Evolutionary conservation across 2,113 vertebrate species (phyloP).

Genomic region (Catharus minimus): DNA sequence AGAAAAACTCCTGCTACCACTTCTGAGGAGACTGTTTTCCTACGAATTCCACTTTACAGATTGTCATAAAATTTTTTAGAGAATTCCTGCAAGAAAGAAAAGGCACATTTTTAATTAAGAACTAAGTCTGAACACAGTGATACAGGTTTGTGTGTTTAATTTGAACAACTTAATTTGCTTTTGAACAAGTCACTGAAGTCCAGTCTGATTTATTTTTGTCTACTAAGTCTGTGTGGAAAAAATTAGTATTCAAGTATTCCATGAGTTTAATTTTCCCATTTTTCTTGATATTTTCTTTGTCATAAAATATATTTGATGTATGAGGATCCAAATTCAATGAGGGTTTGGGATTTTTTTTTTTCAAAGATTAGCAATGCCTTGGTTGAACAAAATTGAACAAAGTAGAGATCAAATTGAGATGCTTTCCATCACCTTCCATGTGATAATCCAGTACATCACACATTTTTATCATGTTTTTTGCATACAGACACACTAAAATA

Average conservation of each 20-base stretch:
- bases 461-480: slow-evolving; percentile 56
- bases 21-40: background rate
- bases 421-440: slow-evolving; percentile 53
- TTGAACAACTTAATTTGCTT: background rate
- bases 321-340: background rate
- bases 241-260: background rate
- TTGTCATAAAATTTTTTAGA: background rate
- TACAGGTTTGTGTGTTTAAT: background rate
- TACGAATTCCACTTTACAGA: background rate
- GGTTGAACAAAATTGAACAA: background rate
- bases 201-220: background rate
- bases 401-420: slow-evolving; percentile 31
- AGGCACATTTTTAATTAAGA: slow-evolving; percentile 6
- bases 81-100: background rate
- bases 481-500: slow-evolving; percentile 19
- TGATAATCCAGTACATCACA: slow-evolving; percentile 51
- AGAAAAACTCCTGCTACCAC: slow-evolving; percentile 20
- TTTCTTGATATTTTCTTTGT: background rate
- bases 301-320: background rate
- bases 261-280: background rate
- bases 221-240: background rate
- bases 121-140: background rate
- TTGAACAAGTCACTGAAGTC: background rate
- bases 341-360: background rate
- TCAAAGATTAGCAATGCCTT: background rate